Evolutionary conservation across 1,140 invertebrate genomes (phyloP).

Genomic region (Nasonia giraulti): DNA sequence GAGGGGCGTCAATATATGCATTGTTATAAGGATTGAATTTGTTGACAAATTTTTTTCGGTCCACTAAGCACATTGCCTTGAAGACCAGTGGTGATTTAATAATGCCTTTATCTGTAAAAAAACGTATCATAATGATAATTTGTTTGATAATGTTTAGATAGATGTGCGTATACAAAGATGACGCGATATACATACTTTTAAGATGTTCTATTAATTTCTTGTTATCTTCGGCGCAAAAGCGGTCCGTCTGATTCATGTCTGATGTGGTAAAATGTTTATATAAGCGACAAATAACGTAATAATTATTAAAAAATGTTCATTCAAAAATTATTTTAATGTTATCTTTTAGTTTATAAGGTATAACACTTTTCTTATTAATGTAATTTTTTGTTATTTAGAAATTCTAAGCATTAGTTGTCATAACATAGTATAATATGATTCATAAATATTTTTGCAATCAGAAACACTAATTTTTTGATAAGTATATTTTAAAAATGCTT

Average conservation of each 20-base stretch:
- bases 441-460: not conserved
- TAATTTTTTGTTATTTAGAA: not conserved
- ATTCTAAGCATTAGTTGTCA: not conserved
- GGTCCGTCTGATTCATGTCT: not conserved
- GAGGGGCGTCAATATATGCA: constrained; percentile 93
- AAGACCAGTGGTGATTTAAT: constrained; percentile 87
- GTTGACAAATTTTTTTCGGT: constrained; percentile 87
- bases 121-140: not conserved
- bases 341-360: no score
- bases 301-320: no score
- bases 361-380: not conserved
- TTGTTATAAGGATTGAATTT: constrained; percentile 66
- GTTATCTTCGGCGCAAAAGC: not conserved
- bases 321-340: not conserved
- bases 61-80: constrained; percentile 88
- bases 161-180: not conserved
- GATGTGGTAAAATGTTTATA: not conserved
- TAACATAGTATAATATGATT: not conserved
- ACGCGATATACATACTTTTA: not conserved
- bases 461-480: not conserved
- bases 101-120: constrained; percentile 85
- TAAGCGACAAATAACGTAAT: not conserved
- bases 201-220: not conserved
- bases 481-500: not conserved
- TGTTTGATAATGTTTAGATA: not conserved